Evolutionary conservation across 2,888 invertebrate species (phyloP), one percentile per base, ranked within the genome.

Genomic region (Hirtodrosophila histrioides): DNA sequence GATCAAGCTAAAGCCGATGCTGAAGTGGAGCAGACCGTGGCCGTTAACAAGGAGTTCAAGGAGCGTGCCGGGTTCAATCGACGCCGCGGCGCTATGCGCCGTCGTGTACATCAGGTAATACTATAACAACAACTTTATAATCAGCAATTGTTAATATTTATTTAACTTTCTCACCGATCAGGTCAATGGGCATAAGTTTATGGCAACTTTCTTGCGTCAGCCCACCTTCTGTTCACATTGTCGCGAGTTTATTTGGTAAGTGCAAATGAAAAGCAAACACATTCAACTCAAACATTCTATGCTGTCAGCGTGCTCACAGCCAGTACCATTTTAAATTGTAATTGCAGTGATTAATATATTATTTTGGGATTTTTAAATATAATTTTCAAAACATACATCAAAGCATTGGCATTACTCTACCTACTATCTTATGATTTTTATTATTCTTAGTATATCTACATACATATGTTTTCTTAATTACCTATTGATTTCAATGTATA

Each of bases 181-280:
- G 92, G 94, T 95, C 76, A 98, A 97, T 92, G 99, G 99, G 46
- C 99, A 99, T 94, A 99, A 99, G 93, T 99, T 99, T 93, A 99
- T 99, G 99, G 99, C 99, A 78, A 99, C 99, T 75, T 98, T 98
- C 93, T 94, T 99, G 89, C 95, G 98, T 53, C 99, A 99, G 93
- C 99, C 99, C 78, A 99, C 99, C 86, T 99, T 99, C 94, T 99
- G 99, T 94, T 98, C 98, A 90, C 98, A 99, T 93, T 99, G 99
- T 93, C 95, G 97, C 86, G 98, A 99, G 93, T 99, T 99, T 93
- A 99, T 99, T 92, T 99, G 99, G 99, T 98, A 92, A 93, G 94
- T 86, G 31, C 4, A 27, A 31, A 31, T 7, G 27, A 54, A n/a
- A 10, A 35, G 54, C 12, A 49, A 37, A 44, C 40, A 17, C 62